These are phyloP conservation scores for Cephalopachus bancanus DNA, from an alignment of 2,797 vertebrate species.

Conservation along the genomic window DNA sequence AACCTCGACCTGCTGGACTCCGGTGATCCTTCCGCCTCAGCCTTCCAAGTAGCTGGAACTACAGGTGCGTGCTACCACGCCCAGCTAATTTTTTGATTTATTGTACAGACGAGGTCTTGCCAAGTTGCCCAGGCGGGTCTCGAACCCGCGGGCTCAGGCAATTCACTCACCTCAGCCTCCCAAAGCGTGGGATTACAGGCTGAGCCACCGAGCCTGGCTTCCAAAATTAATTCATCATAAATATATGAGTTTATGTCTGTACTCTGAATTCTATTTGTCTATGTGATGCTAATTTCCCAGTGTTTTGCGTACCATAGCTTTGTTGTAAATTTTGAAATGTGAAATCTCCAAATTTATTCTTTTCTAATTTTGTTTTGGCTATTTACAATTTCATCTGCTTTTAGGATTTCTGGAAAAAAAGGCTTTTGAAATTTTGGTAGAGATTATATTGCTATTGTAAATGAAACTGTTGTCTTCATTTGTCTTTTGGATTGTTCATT, in stretches of 20 bases:
- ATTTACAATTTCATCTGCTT: not conserved
- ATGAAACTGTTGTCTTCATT: not conserved
- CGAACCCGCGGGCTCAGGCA: too few relatives aligned
- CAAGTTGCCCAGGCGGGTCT: too few relatives aligned
- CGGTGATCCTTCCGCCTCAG: too few relatives aligned
- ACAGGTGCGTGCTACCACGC: too few relatives aligned
- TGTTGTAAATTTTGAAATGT: constrained; percentile 21
- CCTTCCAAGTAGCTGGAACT: too few relatives aligned
- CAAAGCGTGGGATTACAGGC: too few relatives aligned
- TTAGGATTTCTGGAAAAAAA: not conserved
- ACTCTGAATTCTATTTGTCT: not conserved
- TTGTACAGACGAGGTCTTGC: too few relatives aligned
- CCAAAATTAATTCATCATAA: not conserved
- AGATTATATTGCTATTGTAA: not conserved
- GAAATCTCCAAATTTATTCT: not conserved
- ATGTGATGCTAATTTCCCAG: not conserved
- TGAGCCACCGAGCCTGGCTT: not conserved
- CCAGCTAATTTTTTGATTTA: too few relatives aligned
- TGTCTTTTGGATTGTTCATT: constrained; percentile 16
- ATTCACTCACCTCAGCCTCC: too few relatives aligned
- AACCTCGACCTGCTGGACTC: too few relatives aligned
- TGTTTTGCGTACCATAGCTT: constrained; percentile 18
- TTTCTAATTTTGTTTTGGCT: not conserved
- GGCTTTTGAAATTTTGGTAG: not conserved
- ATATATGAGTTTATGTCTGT: constrained; percentile 5